A percentile compares a stretch with the other conserved stretches of the same genome.
Conservation (phyloP, 2,888 invertebrate genomes). For the Xanthia togata region DNA sequence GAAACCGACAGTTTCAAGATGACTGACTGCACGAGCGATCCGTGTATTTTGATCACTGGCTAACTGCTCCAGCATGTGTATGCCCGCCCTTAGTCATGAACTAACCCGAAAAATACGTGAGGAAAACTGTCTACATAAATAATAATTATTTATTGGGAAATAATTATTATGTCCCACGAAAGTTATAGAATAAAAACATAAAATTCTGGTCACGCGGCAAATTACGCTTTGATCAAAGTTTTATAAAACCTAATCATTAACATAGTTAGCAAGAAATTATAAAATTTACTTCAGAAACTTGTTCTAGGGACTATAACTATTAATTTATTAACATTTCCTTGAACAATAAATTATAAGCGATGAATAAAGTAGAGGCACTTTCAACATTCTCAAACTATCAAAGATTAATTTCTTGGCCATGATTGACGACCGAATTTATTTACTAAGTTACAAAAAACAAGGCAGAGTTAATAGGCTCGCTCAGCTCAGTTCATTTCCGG, state of each 20-base stretch:
- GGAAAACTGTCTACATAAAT: not conserved
- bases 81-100: not conserved
- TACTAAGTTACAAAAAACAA: constrained; percentile 36
- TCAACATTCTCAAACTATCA: constrained; percentile 35
- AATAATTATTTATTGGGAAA: no score
- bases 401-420: constrained; percentile 30
- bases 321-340: constrained; percentile 20
- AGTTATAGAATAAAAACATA: not conserved
- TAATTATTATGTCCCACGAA: not conserved
- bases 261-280: constrained; percentile 23
- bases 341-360: constrained; percentile 20
- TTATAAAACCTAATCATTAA: not conserved
- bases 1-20: no score
- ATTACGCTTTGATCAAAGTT: constrained; percentile 1
- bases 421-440: constrained; percentile 37
- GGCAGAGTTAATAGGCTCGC: constrained; percentile 35
- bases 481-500: constrained; percentile 54
- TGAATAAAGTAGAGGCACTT: constrained; percentile 32
- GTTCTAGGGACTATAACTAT: constrained; percentile 9
- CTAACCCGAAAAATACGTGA: not conserved
- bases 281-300: constrained; percentile 34
- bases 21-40: no score
- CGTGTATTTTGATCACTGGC: no score
- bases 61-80: no score
- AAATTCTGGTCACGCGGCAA: not conserved